Conservation (phyloP, 2,888 invertebrate genomes). For the Rosalia funebris region DNA sequence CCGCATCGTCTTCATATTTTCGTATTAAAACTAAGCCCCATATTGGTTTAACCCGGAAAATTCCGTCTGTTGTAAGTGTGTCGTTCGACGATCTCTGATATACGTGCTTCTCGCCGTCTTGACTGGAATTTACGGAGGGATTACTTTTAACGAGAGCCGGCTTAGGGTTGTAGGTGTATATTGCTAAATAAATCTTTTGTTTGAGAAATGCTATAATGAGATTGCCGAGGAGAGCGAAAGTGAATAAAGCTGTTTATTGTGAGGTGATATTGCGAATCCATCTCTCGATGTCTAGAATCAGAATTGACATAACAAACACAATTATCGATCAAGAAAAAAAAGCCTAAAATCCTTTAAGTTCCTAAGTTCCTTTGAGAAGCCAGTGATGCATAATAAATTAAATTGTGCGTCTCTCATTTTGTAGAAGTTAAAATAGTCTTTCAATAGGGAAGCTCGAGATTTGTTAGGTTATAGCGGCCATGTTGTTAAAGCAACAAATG, state of each 20-base stretch:
- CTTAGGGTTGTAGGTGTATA: not conserved
- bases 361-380: too few relatives aligned
- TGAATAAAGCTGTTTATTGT: not conserved
- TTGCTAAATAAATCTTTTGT: not conserved
- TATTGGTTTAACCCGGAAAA: too few relatives aligned
- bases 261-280: not conserved
- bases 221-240: not conserved
- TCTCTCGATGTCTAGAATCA: too few relatives aligned
- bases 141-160: not conserved
- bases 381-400: too few relatives aligned
- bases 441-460: too few relatives aligned
- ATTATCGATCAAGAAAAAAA: too few relatives aligned
- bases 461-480: too few relatives aligned
- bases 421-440: too few relatives aligned
- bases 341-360: too few relatives aligned
- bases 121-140: not conserved
- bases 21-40: slow-evolving; percentile 19
- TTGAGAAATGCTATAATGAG: not conserved
- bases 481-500: too few relatives aligned
- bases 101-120: not conserved
- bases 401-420: too few relatives aligned
- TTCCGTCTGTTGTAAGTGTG: not conserved
- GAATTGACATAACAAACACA: too few relatives aligned
- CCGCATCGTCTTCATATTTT: slow-evolving; percentile 14
- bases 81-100: not conserved